phyloP scores from a whole-genome alignment of 2,113 vertebrate species.

The Orthonyx spaldingii region DNA sequence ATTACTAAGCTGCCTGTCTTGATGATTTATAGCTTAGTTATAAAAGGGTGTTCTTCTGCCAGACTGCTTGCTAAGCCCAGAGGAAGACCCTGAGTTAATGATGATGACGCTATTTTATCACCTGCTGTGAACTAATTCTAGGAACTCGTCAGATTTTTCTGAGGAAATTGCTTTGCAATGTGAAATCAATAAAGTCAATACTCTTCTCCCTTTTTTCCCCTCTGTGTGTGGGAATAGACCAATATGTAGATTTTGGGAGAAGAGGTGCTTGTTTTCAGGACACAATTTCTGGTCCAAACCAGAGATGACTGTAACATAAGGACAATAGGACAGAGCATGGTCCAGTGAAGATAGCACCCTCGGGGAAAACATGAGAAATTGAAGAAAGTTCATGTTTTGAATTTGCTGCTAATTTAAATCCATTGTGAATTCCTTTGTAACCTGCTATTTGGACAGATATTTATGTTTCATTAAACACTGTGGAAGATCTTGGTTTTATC shows the following conservation, averaged over 20 bases:
- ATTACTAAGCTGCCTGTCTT: conserved; percentile 27
- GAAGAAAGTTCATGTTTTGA: background rate
- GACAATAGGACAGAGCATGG: background rate
- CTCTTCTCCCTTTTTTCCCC: background rate
- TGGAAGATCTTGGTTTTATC: background rate
- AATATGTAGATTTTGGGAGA: background rate
- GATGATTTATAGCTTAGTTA: conserved; percentile 39
- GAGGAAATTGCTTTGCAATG: conserved; percentile 1
- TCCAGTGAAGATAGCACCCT: background rate
- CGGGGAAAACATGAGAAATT: background rate
- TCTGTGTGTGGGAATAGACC: background rate
- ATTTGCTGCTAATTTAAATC: background rate
- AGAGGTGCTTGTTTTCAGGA: background rate
- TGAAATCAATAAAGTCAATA: conserved; percentile 24
- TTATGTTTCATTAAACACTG: background rate
- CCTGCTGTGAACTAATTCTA: conserved; percentile 51
- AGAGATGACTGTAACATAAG: background rate
- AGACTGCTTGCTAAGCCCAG: conserved; percentile 35
- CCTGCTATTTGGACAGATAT: background rate
- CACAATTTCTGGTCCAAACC: background rate
- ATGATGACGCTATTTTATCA: conserved; percentile 37
- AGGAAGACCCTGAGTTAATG: conserved; percentile 31
- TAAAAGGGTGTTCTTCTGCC: conserved; percentile 7
- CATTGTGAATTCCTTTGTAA: background rate
- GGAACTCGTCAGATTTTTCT: conserved; percentile 38